Conservation (phyloP, 2,113 vertebrate genomes). For the Ictalurus furcatus region DNA sequence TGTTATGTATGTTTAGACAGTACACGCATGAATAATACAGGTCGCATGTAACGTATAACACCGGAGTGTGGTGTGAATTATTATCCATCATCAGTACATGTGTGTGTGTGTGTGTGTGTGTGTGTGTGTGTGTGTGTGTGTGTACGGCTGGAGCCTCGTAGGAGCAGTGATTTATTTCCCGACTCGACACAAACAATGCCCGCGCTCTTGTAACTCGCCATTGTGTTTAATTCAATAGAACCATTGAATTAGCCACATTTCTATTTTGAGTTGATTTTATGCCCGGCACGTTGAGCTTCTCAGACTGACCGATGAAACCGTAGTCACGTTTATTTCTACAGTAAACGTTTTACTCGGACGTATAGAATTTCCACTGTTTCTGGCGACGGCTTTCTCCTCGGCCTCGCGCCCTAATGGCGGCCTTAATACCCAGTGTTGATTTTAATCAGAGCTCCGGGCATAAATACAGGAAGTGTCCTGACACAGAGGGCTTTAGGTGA, state of each 20-base stretch:
- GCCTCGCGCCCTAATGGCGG: slow-evolving; percentile 24
- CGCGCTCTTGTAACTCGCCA: slow-evolving; percentile 36
- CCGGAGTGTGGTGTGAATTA: background rate
- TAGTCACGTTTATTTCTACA: slow-evolving; percentile 12
- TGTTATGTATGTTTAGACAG: background rate
- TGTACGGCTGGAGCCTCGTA: slow-evolving; percentile 16
- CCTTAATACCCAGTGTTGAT: slow-evolving; percentile 36
- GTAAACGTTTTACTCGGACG: slow-evolving; percentile 42
- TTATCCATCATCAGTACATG: background rate
- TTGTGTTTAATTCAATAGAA: slow-evolving; percentile 55
- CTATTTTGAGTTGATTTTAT: slow-evolving; percentile 44
- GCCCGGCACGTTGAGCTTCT: background rate
- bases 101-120: background rate
- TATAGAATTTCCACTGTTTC: slow-evolving; percentile 38
- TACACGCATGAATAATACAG: background rate
- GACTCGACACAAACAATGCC: slow-evolving; percentile 31
- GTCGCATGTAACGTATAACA: background rate
- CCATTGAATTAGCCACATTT: slow-evolving; percentile 40
- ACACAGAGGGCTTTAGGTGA: slow-evolving; percentile 23
- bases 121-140: background rate
- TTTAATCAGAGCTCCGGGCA: slow-evolving; percentile 33
- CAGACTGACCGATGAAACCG: slow-evolving; percentile 26
- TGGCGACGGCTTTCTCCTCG: background rate
- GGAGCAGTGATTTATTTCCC: slow-evolving; percentile 35
- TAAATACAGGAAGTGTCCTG: slow-evolving; percentile 48